These are phyloP conservation scores for Reticulitermes speratus DNA, from an alignment of 1,140 invertebrate genomes.

Conservation along the genomic window DNA sequence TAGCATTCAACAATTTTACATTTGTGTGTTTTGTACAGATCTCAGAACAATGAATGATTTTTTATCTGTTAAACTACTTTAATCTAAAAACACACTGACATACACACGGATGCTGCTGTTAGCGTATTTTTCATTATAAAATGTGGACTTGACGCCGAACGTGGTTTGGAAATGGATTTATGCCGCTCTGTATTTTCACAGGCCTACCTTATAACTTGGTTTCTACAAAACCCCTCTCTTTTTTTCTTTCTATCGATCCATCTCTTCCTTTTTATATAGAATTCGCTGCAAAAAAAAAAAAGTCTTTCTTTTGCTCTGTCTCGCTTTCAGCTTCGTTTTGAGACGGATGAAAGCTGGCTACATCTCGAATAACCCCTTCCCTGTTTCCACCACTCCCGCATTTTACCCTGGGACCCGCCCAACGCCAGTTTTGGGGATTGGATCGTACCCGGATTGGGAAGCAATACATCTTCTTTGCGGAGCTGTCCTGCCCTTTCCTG, in stretches of 20 bases:
- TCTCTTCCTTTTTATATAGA: neutral
- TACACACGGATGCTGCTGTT: no score
- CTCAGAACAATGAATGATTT: no score
- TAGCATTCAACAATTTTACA: no score
- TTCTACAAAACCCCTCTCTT: neutral
- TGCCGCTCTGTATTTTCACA: no score
- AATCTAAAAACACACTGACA: no score
- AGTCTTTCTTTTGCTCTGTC: conserved; percentile 15
- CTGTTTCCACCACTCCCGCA: neutral
- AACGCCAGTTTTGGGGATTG: conserved; percentile 1
- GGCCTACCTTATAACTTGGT: neutral
- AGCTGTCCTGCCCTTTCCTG: conserved; percentile 7
- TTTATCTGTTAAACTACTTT: no score
- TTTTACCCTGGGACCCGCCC: neutral
- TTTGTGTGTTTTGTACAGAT: no score
- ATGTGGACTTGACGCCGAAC: no score
- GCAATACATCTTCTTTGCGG: conserved; percentile 21
- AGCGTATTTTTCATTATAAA: no score
- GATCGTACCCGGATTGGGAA: neutral
- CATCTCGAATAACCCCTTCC: conserved; percentile 17
- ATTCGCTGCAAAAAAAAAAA: neutral
- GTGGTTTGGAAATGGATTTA: no score
- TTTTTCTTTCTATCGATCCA: conserved; percentile 7
- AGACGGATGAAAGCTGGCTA: conserved; percentile 22
- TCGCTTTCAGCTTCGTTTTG: neutral